phyloP scores from a whole-genome alignment of 2,888 invertebrate genomes.

The Leptogaster cylindrica region DNA sequence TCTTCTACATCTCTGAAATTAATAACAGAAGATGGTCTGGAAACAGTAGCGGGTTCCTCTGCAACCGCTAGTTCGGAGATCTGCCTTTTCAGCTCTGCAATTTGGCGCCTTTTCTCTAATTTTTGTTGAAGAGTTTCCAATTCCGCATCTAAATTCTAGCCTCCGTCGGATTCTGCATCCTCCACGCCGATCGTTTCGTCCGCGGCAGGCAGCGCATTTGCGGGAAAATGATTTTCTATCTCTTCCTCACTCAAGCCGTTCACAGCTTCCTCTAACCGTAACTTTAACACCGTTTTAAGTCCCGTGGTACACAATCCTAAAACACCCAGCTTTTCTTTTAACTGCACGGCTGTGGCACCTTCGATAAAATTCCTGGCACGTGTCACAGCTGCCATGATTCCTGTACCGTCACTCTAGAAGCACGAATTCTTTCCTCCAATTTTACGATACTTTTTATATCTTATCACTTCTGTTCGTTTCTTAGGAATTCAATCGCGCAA shows the following conservation, averaged over 20 bases:
- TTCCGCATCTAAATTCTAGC: not conserved
- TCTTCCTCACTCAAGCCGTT: not conserved
- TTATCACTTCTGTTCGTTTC: no score
- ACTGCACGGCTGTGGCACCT: not conserved
- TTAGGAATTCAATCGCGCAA: no score
- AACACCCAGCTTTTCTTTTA: not conserved
- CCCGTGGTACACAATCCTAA: not conserved
- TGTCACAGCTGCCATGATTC: no score
- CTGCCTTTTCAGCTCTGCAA: not conserved
- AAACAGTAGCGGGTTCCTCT: not conserved
- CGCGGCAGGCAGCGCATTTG: not conserved
- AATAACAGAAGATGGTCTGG: not conserved
- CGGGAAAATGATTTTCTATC: not conserved
- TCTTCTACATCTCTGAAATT: constrained; percentile 13
- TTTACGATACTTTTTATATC: no score
- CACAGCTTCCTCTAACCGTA: not conserved
- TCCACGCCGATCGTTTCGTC: not conserved
- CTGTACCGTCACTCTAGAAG: no score
- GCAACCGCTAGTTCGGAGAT: not conserved
- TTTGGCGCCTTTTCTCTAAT: not conserved
- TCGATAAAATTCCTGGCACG: no score
- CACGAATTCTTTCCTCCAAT: no score
- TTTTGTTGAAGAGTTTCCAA: not conserved
- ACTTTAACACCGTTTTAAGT: not conserved
- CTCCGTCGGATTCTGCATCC: not conserved